These are phyloP conservation scores for Caenorhabditis sulstoni DNA, from an alignment of 2,888 invertebrate genomes.

Conservation along the genomic window DNA sequence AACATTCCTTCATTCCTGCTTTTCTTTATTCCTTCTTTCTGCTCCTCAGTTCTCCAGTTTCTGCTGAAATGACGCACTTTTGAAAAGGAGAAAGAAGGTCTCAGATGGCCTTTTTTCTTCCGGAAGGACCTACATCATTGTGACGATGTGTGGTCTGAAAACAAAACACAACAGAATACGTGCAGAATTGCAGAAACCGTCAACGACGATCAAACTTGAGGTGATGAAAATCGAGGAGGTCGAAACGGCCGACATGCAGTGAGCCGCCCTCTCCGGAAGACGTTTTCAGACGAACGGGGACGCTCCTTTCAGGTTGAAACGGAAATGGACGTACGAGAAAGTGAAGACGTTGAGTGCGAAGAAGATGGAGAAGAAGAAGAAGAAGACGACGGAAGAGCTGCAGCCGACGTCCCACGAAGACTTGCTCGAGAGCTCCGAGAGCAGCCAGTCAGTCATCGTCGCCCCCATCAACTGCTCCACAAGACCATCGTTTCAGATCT, in stretches of 20 bases:
- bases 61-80: conserved; percentile 50
- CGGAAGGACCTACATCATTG: neutral
- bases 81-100: conserved; percentile 1
- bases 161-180: neutral
- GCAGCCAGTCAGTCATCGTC: neutral
- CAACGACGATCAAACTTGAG: conserved; percentile 9
- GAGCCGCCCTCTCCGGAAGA: neutral
- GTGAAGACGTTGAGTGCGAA: neutral
- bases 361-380: neutral
- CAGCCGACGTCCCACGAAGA: neutral
- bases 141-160: conserved; percentile 10
- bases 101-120: conserved; percentile 29
- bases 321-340: conserved; percentile 37
- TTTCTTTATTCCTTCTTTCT: conserved; percentile 4
- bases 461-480: neutral
- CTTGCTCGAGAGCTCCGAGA: neutral
- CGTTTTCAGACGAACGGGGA: too few relatives aligned
- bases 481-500: conserved; percentile 22
- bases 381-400: conserved; percentile 14
- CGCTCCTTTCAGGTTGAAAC: conserved; percentile 20
- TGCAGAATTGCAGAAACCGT: conserved; percentile 4
- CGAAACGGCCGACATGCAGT: conserved; percentile 24
- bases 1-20: conserved; percentile 18
- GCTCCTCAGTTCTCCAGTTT: neutral
- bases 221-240: conserved; percentile 29